Percentiles rank a stretch among this genome's conserved stretches.
phyloP scores from a whole-genome alignment of 2,888 invertebrate genomes.

The Melikaiella ostensackeni region DNA sequence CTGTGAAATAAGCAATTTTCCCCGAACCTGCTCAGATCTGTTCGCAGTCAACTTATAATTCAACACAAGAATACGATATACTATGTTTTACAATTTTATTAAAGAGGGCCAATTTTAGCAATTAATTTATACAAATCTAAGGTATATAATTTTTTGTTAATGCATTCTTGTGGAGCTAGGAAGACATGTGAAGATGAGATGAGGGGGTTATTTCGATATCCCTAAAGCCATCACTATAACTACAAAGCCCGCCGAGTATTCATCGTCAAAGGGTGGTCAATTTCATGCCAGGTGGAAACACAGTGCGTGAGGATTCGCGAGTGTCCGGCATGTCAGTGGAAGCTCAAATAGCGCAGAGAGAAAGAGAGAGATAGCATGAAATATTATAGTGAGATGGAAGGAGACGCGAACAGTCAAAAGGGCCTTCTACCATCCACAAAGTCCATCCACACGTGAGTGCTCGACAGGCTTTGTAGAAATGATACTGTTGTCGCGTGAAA shows the following conservation, averaged over 20 bases:
- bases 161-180: neutral
- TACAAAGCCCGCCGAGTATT: slow-evolving; percentile 13
- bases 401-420: neutral
- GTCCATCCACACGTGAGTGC: slow-evolving; percentile 25
- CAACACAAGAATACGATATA: too few relatives aligned
- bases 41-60: too few relatives aligned
- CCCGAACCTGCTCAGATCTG: too few relatives aligned
- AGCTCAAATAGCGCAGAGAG: slow-evolving; percentile 34
- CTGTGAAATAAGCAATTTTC: too few relatives aligned
- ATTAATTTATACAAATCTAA: too few relatives aligned
- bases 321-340: slow-evolving; percentile 28
- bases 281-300: slow-evolving; percentile 37
- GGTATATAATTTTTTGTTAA: neutral
- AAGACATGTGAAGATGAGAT: too few relatives aligned
- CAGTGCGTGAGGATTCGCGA: slow-evolving; percentile 27
- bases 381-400: neutral
- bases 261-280: slow-evolving; percentile 33
- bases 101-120: too few relatives aligned
- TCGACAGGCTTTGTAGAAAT: slow-evolving; percentile 42
- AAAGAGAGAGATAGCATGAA: neutral
- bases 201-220: neutral
- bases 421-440: neutral
- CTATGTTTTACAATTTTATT: too few relatives aligned
- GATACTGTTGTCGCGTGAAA: slow-evolving; percentile 44
- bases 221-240: slow-evolving; percentile 17